Evolutionary conservation across 2,113 vertebrate genomes (phyloP), one percentile per base, ranked within the genome.

Genomic region (Oryzias curvinotus): DNA sequence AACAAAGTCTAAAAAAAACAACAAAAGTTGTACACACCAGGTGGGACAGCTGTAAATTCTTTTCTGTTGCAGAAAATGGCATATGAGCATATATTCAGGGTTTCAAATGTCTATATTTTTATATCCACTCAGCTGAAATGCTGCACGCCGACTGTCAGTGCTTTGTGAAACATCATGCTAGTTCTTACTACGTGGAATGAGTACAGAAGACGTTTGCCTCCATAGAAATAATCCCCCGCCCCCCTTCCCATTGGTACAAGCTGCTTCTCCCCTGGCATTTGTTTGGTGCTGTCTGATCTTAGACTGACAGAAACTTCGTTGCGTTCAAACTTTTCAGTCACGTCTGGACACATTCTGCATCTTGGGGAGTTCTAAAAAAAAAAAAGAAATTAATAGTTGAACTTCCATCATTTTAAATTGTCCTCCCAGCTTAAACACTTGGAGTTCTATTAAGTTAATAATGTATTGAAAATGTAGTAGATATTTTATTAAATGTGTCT

Each of bases 41-140:
- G 85, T 84, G 82, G 78, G 70, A 80, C 62, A 71, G 69, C 65
- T 85, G 82, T 90, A 86, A 85, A 82, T 88, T 80, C 73, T 82
- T 57, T 87, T 86, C 75, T 80, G 76, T 79, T 83, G 85, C 85
- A 77, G 80, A 86, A 78, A 90, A 84, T 85, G 80, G 73, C 78
- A 72, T 87, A 82, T 84, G 78, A 88, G 87, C 87, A 85, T 89
- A 77, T 89, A 87, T 90, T 91, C 89, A 91, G 90, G 90, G 86
- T 90, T 86, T 90, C 78, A 88, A 89, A 91, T 87, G 77, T 86
- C 86, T 92, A 86, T 91, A 89, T 92, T 92, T 92, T 90, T 91
- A 82, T 92, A 92, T 84, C 85, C 87, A 88, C 84, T 89, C 86
- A 80, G 85, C 83, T 89, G 71, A 88, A 90, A 85, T 81, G 85